Evolutionary conservation across 2,113 vertebrate genomes (phyloP), one percentile per base, ranked within the genome.

Genomic region (Excalfactoria chinensis): DNA sequence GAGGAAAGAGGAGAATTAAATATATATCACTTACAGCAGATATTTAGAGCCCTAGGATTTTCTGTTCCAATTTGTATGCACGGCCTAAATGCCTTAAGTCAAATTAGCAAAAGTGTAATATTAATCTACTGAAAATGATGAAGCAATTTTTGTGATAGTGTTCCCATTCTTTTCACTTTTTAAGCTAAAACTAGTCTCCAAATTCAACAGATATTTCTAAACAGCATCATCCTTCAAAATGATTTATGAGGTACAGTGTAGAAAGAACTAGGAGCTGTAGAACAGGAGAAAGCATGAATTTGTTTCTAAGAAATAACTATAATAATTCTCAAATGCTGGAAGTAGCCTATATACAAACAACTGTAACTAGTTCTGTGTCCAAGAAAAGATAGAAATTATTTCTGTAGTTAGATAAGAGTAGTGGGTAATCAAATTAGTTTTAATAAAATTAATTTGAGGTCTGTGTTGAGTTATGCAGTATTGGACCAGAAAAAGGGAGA

Each of bases 401-500:
- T 88, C 51, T 69, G 7, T 68, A 35, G 21, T 82, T 86, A 59
- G 30, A 53, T 37, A 8, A 75, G 21, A 75, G 53, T 81, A 81
- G 56, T 74, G 78, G 80, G 78, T 97, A 95, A 90, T 92, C 35
- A 88, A 94, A 94, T 93, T 94, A 72, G 41, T 80, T 89, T 92
- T 89, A 95, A 93, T 95, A 96, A 97, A 97, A 90, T 60, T 92
- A 91, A 85, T 63, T 68, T 90, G 48, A 92, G 80, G 53, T 88
- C 89, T 49, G 55, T 93, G 62, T 78, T 88, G 96, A 95, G 40
- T 95, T 88, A 86, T 78, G 77, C n/a, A 71, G 56, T 77, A 89
- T 73, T 75, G 49, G 35, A 93, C 56, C 30, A 78, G 40, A 85
- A 72, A 94, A 95, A 95, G 35, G 51, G 21, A 93, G 53, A 77